Evolutionary conservation across 1,140 invertebrate genomes (phyloP), one percentile per base, ranked within the genome.

Genomic region (Augochlora pura): DNA sequence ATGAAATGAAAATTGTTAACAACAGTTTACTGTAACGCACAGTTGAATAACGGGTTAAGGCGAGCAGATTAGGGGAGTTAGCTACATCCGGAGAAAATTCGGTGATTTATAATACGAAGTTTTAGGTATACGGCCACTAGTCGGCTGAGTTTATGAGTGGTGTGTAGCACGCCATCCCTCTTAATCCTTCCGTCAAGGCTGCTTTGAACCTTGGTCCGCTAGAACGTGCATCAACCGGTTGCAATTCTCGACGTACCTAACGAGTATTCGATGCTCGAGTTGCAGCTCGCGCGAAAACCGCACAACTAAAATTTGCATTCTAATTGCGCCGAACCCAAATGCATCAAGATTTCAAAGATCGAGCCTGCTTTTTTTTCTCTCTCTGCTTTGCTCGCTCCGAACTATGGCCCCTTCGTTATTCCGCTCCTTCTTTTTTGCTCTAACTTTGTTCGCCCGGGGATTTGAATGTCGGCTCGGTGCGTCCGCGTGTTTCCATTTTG

Each of bases 151-250:
- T 62, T 62, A 62, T 62, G 25, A 62, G 25, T 10, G 23, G 23
- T 62, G 10, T 27, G 23, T 62, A 62, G 25, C 25, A n/a, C 21
- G 23, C 25, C 16, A 62, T 62, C 25, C 25, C 59, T 62, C 23
- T 62, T 62, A 27, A 62, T 62, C 59, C 59, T 27, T 62, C 23
- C 59, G 23, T 62, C 25, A 27, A 62, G 59, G 59, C 59, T 62
- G 59, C 25, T 62, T 27, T 62, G 16, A 62, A 62, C 9, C 59
- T 25, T 14, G 7, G 23, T 10, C 27, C 14, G 25, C 59, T 25
- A 14, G 23, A 62, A 62, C 23, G 59, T 62, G 16, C 59, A 27
- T 62, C 59, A 27, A 62, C 23, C 59, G 23, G 10, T 9, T 25
- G 59, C 16, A 62, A 62, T 62, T 27, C 25, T 27, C 21, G 25